A percentile compares a stretch with the other conserved stretches of the same genome.
These are phyloP conservation scores for Agelastica alni DNA, from an alignment of 2,888 invertebrate genomes.

Conservation along the genomic window DNA sequence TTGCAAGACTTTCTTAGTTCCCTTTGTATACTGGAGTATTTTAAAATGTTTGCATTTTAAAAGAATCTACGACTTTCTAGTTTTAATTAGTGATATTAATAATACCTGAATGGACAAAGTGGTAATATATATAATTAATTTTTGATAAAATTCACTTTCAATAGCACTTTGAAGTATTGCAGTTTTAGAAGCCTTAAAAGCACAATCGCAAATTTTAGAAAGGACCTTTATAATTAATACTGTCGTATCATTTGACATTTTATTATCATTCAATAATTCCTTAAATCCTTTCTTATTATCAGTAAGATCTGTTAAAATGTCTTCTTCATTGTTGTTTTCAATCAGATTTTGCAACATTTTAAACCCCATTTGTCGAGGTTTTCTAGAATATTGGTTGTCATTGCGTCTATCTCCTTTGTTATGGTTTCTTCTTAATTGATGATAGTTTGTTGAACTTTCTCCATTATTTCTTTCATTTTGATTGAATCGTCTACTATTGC, in stretches of 20 bases:
- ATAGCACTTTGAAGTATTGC: conserved; percentile 15
- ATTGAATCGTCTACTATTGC: no score
- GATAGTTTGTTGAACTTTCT: no score
- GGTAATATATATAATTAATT: conserved; percentile 18
- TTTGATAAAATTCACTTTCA: conserved; percentile 20
- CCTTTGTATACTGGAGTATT: no score
- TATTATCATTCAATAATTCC: conserved; percentile 19
- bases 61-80: no score
- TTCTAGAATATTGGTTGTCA: background rate
- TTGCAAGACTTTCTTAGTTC: no score
- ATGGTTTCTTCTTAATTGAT: no score
- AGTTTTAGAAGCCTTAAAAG: conserved; percentile 24
- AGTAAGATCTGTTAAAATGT: conserved; percentile 21
- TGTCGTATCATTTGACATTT: conserved; percentile 21
- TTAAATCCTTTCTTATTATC: conserved; percentile 26
- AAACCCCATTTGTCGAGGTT: conserved; percentile 23
- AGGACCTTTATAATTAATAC: conserved; percentile 22
- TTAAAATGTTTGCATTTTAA: no score
- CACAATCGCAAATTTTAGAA: conserved; percentile 23
- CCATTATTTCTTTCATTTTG: no score
- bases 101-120: conserved; percentile 27
- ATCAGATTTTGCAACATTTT: conserved; percentile 20
- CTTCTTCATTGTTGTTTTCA: conserved; percentile 7
- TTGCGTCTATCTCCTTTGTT: no score
- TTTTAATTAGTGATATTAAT: no score